A percentile compares a stretch with the other conserved stretches of the same genome.
Conservation (phyloP, 2,113 vertebrate genomes). For the Martes martes region DNA sequence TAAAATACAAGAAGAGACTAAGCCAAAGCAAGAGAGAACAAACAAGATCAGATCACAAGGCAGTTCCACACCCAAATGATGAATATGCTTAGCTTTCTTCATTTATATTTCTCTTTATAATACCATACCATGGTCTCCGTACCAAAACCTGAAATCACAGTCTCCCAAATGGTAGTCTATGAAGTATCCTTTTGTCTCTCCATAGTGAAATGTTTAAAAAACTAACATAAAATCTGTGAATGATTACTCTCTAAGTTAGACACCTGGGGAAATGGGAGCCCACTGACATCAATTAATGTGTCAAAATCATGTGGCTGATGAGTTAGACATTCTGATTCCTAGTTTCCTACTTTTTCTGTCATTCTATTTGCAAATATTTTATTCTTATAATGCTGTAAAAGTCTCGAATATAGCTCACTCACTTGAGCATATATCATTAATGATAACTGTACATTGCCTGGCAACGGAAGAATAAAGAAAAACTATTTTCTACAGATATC, state of each 20-base stretch:
- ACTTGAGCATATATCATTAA: not conserved
- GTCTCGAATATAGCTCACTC: not conserved
- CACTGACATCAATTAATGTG: not conserved
- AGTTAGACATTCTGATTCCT: not conserved
- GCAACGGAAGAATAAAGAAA: conserved; percentile 20
- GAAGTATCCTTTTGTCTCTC: not conserved
- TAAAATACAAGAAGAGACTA: not conserved
- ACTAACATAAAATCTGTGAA: not conserved
- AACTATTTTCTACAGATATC: not conserved
- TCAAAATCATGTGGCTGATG: not conserved
- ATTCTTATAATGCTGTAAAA: not conserved
- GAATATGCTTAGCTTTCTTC: not conserved
- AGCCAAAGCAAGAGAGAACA: not conserved
- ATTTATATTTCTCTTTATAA: not conserved
- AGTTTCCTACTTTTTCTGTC: not conserved
- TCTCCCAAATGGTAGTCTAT: not conserved
- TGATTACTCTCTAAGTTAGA: not conserved
- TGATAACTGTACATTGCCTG: not conserved
- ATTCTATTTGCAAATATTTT: not conserved
- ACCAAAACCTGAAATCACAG: not conserved
- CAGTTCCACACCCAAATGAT: not conserved
- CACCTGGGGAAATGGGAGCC: not conserved
- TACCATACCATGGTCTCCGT: not conserved
- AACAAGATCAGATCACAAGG: not conserved
- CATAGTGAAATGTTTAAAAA: not conserved